Evolutionary conservation across 23 tunicate species (phyloP), one percentile per base, ranked within the genome.

Genomic region (Halocynthia roretzi): DNA sequence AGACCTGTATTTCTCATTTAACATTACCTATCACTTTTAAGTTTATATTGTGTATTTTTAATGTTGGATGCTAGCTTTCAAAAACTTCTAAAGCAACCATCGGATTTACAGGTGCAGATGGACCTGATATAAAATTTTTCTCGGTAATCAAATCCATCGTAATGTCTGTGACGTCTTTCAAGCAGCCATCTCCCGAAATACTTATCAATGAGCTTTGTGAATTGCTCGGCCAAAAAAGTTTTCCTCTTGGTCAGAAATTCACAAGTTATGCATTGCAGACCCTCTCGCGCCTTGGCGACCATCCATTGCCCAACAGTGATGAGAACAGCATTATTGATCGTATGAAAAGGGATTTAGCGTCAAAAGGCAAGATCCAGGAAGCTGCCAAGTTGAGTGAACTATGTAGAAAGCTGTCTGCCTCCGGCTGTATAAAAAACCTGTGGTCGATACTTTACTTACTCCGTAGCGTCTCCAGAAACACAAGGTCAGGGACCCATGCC

Each of bases 371-470:
- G 52, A 71, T 76, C 67, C 85, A 84, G 50, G 88, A 80, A 53
- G 96, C 96, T 9, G 85, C 82, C 8, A 84, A 89, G 70, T 60
- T 89, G 9, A 55, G 85, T 14, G 66, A 69, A 6, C 68, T 89
- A n/a, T 85, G 84, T 76, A 82, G 96, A 48, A 51, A 72, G 61
- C 77, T 89, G 15, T 69, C 87, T 60, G 80, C 87, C 54, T 51
- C 56, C 31, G 71, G 77, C 8, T 62, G 52, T 10, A 48, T 84
- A 44, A 62, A 84, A 68, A 89, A 89, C 72, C 84, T 83, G 49
- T 89, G 96, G 96, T 83, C 96, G 48, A 50, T 89, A 15, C 63
- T 89, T 12, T 84, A 84, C 51, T 68, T 89, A 7, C 78, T 89
- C 0, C 60, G 70, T 61, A 54, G 90, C 0, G 70, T 89, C 6